phyloP scores from a whole-genome alignment of 2,888 invertebrate species.

The Nowickia ferox region DNA sequence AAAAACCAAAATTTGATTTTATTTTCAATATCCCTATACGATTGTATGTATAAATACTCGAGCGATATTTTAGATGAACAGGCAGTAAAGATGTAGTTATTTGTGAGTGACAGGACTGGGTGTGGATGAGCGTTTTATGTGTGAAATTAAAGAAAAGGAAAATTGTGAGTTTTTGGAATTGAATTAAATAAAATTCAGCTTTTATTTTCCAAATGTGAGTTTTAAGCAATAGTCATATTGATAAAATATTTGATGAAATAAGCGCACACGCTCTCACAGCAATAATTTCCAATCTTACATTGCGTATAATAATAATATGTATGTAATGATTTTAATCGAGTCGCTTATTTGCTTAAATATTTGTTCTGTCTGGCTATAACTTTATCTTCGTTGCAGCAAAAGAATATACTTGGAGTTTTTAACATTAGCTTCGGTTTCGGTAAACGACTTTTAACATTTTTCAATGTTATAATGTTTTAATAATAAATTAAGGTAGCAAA shows the following conservation, averaged over 20 bases:
- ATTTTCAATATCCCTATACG: background rate
- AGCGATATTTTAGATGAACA: too few species aligned
- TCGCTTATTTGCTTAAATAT: background rate
- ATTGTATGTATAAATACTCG: background rate
- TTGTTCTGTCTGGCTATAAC: background rate
- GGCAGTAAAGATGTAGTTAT: too few species aligned
- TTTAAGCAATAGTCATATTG: background rate
- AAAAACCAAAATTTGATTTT: too few species aligned
- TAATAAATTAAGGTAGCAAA: background rate
- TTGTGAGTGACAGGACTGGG: background rate
- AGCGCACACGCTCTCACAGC: background rate
- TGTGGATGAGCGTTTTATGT: background rate
- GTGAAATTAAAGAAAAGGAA: background rate
- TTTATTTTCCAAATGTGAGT: too few species aligned
- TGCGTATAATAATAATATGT: background rate
- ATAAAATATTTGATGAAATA: background rate
- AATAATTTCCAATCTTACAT: too few species aligned
- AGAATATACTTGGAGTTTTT: background rate
- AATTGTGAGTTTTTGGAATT: background rate
- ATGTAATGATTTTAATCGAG: background rate
- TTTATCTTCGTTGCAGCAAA: background rate
- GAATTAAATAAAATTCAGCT: too few species aligned
- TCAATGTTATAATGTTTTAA: background rate
- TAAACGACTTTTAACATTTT: too few species aligned
- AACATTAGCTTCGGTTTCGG: background rate